Conservation (phyloP, 2,888 invertebrate species). For the Ptychoptera albimana region DNA sequence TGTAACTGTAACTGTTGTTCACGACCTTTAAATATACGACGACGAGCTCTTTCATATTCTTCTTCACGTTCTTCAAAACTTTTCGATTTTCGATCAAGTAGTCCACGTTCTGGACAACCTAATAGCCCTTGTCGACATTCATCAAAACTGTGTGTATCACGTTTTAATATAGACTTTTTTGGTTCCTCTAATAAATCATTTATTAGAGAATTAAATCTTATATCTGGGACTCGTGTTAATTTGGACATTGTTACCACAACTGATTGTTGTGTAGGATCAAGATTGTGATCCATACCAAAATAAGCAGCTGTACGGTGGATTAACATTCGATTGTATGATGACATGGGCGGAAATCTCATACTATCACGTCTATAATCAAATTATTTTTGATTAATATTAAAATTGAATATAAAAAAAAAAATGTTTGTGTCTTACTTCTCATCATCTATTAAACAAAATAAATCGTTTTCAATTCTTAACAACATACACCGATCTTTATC, state of each 20-base stretch:
- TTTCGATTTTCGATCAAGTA: constrained; percentile 55
- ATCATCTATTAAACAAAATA: constrained; percentile 70
- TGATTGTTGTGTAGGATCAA: constrained; percentile 66
- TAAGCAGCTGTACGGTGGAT: constrained; percentile 87
- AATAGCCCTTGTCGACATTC: constrained; percentile 39
- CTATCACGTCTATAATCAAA: constrained; percentile 42
- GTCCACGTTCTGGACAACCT: constrained; percentile 44
- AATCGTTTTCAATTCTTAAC: constrained; percentile 74
- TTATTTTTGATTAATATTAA: constrained; percentile 1
- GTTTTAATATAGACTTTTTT: constrained; percentile 66
- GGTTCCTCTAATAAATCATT: constrained; percentile 35
- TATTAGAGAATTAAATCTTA: constrained; percentile 12
- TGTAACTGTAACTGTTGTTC: constrained; percentile 8
- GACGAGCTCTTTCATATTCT: constrained; percentile 70
- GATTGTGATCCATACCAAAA: constrained; percentile 88
- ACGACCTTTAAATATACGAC: constrained; percentile 56
- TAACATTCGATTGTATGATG: constrained; percentile 91
- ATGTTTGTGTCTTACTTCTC: constrained; percentile 39
- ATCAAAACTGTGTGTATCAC: constrained; percentile 67
- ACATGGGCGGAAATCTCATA: constrained; percentile 81
- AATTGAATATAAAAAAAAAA: not conserved
- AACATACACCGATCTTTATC: constrained; percentile 73
- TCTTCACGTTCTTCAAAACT: constrained; percentile 86
- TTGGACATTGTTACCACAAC: constrained; percentile 71
- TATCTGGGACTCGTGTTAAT: constrained; percentile 29